Conservation (phyloP, 2,888 invertebrate species). For the Leptopterna dolabrata region DNA sequence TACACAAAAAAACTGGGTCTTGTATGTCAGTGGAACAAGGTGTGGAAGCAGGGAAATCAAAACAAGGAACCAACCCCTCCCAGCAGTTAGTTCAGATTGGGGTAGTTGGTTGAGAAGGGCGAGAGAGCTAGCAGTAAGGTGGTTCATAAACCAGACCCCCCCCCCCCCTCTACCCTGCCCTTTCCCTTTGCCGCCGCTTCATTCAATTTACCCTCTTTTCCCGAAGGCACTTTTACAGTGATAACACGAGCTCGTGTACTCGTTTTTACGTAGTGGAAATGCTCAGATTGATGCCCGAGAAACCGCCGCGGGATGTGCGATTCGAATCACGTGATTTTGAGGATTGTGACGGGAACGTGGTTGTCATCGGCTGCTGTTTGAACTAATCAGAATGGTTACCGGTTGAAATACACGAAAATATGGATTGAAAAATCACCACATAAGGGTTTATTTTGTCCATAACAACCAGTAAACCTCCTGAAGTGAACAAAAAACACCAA, state of each 20-base stretch:
- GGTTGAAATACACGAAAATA: too few species aligned
- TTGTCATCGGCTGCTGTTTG: too few species aligned
- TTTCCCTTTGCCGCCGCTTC: slow-evolving; percentile 18
- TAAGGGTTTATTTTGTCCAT: too few species aligned
- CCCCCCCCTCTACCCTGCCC: background rate
- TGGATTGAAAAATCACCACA: too few species aligned
- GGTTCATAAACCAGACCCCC: slow-evolving; percentile 52
- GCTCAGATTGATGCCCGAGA: too few species aligned
- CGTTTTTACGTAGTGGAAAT: background rate
- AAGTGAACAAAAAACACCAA: too few species aligned
- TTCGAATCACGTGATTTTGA: too few species aligned
- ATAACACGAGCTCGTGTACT: background rate
- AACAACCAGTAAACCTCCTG: too few species aligned
- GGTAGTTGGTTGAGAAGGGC: slow-evolving; percentile 36
- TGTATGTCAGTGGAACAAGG: slow-evolving; percentile 49
- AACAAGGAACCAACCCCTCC: slow-evolving; percentile 45
- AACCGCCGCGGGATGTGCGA: too few species aligned
- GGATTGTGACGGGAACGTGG: too few species aligned
- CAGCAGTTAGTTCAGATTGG: slow-evolving; percentile 36
- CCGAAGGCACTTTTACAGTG: background rate
- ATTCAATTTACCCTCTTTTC: slow-evolving; percentile 30
- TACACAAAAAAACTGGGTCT: background rate
- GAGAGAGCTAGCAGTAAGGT: slow-evolving; percentile 47
- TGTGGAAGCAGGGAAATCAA: slow-evolving; percentile 49
- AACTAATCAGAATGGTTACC: too few species aligned